Percentiles rank a stretch among this genome's conserved stretches.
Evolutionary conservation across 1,140 invertebrate genomes (phyloP).

Genomic region (Drosophila equinoxialis): DNA sequence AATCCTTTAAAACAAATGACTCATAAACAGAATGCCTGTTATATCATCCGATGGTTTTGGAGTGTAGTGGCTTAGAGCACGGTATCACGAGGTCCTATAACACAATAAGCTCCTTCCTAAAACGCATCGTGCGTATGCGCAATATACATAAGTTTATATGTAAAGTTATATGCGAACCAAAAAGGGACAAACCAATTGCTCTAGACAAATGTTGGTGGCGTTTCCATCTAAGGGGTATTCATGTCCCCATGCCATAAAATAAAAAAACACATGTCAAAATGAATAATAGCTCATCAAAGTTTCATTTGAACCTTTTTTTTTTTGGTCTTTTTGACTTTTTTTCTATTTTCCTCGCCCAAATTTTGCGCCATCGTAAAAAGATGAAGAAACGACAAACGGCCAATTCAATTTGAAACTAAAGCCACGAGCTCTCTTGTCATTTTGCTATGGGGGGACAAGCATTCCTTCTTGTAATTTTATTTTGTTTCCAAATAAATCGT

Average conservation of each 20-base stretch:
- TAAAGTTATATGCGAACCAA: not conserved
- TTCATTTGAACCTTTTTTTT: slow-evolving; percentile 64
- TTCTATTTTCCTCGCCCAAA: slow-evolving; percentile 7
- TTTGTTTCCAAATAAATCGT: slow-evolving; percentile 43
- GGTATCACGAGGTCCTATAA: not conserved
- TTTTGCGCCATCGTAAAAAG: not conserved
- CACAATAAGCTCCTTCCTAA: not conserved
- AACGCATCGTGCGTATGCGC: slow-evolving; percentile 37
- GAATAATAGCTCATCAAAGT: slow-evolving; percentile 77
- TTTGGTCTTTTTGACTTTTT: not conserved
- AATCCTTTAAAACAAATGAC: too few species aligned
- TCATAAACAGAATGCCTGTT: too few species aligned
- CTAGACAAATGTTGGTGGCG: slow-evolving; percentile 61
- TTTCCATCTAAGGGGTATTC: not conserved
- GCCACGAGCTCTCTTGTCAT: not conserved
- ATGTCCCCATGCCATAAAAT: slow-evolving; percentile 24
- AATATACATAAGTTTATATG: slow-evolving; percentile 19
- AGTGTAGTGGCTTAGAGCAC: not conserved
- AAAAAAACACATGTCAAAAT: slow-evolving; percentile 64
- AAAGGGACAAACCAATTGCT: slow-evolving; percentile 33
- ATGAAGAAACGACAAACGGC: not conserved
- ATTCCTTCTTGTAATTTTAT: slow-evolving; percentile 25
- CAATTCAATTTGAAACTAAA: slow-evolving; percentile 7
- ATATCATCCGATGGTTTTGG: too few species aligned
- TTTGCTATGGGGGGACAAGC: not conserved